Evolutionary conservation across 1,140 invertebrate genomes (phyloP), one percentile per base, ranked within the genome.

Genomic region (Tribolium madens): DNA sequence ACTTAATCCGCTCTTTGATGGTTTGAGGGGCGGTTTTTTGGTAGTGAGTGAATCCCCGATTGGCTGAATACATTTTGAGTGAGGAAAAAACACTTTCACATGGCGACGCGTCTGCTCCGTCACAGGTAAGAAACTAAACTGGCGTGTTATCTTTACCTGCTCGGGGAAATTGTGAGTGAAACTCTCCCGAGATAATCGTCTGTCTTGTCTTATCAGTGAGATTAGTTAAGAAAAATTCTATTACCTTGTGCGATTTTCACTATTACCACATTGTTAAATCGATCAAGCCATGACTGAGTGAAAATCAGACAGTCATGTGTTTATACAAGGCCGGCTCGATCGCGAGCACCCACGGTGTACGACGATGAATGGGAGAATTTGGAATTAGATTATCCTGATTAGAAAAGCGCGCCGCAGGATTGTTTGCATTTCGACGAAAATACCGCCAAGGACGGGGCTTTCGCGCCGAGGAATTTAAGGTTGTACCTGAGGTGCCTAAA

Each of bases 241-340:
- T 52, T 48, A 52, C 69, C 69, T 71, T 48, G 42, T 48, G 17
- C 4, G 10, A 6, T 57, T 57, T 18, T 13, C 57, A 64, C 57
- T 42, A 2, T 1, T 33, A 64, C 31, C 57, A 64, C 57, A 33
- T 21, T 57, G 31, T 57, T 74, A 70, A 78, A 78, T 78, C 76
- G 73, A 78, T 74, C 76, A 74, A 14, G 71, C 71, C 75, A 73
- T 73, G 78, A 76, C 78, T 76, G 76, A 80, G 69, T 78, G 73
- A 52, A 72, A 80, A 73, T 77, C 72, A 73, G 73, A 77, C 78
- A 74, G 76, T 80, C 69, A 71, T 75, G 76, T 78, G 76, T 78
- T 77, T 76, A 57, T 57, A 76, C 76, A 80, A 80, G 78, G 78
- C 73, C 78, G 77, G 42, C 57, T 50, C 26, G 72, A 74, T 64